These are phyloP conservation scores for Raja brachyura DNA, from an alignment of 2,113 vertebrate species.

Conservation along the genomic window DNA sequence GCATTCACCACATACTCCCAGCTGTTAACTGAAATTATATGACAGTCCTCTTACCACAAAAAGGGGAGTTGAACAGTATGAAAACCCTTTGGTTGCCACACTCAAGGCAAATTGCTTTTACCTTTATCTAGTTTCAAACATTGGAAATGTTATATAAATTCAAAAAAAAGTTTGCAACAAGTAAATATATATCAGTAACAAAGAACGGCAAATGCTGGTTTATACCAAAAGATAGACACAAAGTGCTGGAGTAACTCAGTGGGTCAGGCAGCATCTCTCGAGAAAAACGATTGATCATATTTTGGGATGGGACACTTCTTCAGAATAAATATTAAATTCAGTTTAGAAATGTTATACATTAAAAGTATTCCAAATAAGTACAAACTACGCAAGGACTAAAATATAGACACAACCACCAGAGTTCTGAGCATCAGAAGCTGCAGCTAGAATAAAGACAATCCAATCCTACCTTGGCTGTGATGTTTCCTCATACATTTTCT, in stretches of 20 bases:
- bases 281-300: no score
- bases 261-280: no score
- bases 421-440: neutral
- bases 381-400: neutral
- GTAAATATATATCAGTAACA: neutral
- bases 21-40: neutral
- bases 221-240: no score
- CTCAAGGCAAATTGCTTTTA: neutral
- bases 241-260: no score
- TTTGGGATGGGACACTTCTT: no score
- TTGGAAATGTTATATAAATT: neutral
- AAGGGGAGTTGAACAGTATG: neutral
- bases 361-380: neutral
- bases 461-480: conserved; percentile 79
- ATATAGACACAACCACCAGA: neutral
- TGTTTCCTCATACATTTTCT: conserved; percentile 97
- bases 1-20: neutral
- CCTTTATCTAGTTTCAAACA: neutral
- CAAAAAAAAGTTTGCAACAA: neutral
- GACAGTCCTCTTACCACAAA: neutral
- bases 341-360: neutral
- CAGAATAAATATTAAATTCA: neutral
- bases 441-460: neutral
- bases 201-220: no score
- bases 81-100: neutral